A percentile compares a stretch with the other conserved stretches of the same genome.
Evolutionary conservation across 2,797 vertebrate genomes (phyloP).

Genomic region (Sebastes trivittatus): DNA sequence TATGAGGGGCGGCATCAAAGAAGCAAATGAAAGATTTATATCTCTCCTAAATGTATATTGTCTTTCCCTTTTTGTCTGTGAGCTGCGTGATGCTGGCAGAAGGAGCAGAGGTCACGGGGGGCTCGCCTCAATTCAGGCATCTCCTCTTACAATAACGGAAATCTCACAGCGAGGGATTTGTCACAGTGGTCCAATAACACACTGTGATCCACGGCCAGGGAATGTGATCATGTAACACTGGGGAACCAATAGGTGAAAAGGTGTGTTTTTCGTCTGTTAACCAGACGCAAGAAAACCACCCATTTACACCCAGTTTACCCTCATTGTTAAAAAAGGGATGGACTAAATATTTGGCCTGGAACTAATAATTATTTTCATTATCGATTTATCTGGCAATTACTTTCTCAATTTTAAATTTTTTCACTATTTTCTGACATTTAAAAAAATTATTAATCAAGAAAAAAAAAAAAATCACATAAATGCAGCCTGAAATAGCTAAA

Average conservation of each 20-base stretch:
- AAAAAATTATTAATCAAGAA: neutral
- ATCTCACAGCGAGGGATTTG: conserved; percentile 45
- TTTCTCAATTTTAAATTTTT: neutral
- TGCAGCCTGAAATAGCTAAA: neutral
- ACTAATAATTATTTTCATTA: neutral
- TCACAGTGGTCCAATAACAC: conserved; percentile 29
- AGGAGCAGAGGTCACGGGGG: conserved; percentile 55
- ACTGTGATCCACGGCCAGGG: neutral
- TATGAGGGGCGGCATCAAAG: conserved; percentile 46
- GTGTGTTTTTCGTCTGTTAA: neutral
- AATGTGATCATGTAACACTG: conserved; percentile 1
- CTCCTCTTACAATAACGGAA: conserved; percentile 59
- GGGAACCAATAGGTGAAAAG: conserved; percentile 9
- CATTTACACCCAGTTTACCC: neutral
- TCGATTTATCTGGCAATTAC: neutral
- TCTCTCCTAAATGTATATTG: conserved; percentile 49
- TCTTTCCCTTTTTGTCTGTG: conserved; percentile 30
- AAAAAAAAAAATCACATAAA: neutral
- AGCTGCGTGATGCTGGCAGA: conserved; percentile 48
- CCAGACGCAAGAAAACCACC: neutral
- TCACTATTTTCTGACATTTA: neutral
- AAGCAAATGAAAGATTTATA: conserved; percentile 69
- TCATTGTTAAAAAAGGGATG: neutral
- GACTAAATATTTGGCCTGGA: neutral
- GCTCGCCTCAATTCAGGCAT: conserved; percentile 30